These are phyloP conservation scores for Papilio glaucus DNA, from an alignment of 1,140 invertebrate species.

Conservation along the genomic window DNA sequence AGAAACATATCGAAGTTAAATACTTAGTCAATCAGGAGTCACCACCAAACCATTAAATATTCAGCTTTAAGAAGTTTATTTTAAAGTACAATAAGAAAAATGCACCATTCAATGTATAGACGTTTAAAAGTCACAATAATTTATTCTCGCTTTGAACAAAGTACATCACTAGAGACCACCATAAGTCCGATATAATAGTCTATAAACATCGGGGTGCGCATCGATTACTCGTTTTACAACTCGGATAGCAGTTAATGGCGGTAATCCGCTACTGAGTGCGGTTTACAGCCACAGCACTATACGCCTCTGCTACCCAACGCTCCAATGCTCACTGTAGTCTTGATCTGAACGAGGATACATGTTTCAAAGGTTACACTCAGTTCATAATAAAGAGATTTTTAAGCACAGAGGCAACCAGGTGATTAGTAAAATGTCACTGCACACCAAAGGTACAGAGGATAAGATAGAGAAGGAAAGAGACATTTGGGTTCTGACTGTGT, in stretches of 20 bases:
- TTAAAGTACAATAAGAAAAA: background rate
- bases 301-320: slow-evolving; percentile 36
- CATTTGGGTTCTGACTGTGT: too few species aligned
- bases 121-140: background rate
- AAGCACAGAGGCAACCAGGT: background rate
- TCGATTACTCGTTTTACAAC: slow-evolving; percentile 75
- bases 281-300: slow-evolving; percentile 62
- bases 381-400: background rate
- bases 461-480: too few species aligned
- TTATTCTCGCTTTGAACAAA: background rate
- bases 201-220: slow-evolving; percentile 67
- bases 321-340: slow-evolving; percentile 27
- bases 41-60: too few species aligned
- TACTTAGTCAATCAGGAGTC: too few species aligned
- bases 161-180: slow-evolving; percentile 45
- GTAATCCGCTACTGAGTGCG: slow-evolving; percentile 73
- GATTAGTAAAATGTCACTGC: background rate
- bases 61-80: too few species aligned
- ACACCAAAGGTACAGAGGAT: too few species aligned
- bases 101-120: background rate
- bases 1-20: too few species aligned
- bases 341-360: background rate
- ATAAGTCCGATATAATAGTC: slow-evolving; percentile 55
- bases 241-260: slow-evolving; percentile 68
- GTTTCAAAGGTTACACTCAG: background rate